Base-by-base conservation (phyloP, 2,797 vertebrate species). In the Lates japonicus region DNA sequence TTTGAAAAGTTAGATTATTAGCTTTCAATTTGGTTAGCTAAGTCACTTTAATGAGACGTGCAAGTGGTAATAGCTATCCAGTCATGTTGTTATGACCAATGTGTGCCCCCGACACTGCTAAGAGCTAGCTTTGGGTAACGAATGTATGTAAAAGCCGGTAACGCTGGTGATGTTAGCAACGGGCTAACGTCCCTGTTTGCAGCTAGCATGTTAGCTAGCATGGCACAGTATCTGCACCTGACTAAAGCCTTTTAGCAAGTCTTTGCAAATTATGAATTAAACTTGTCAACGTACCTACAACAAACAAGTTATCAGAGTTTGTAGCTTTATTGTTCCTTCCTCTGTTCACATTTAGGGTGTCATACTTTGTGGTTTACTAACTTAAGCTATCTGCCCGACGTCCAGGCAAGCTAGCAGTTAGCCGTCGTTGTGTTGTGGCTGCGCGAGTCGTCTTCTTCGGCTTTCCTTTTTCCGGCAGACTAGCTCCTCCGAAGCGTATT, bases 201-300 rank as follows among this genome's bases (percentile, higher is more conserved):
- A 61, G 57, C 61, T 84, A 83, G 68, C 78, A 39, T 19, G 2
- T 9, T 81, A 74, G 70, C 57, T 78, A 54, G 82, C 74, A 70
- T n/a, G 44, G 72, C 51, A 74, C 42, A 46, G 33, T 44, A 29
- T 17, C 48, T 44, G 58, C 71, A 37, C 44, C 7, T 20, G 25
- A 35, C 29, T 33, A 3, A 16, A 8, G 25, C 31, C 20, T 25
- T n/a, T 35, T 17, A 4, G 17, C 31, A 42, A n/a, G 31, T 76
- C 87, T 74, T 37, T 5, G 11, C 12, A 59, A 78, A 69, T 8
- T 2, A 0, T 87, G 46, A 85, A 88, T 78, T 44, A 83, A 88
- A 86, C 64, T 22, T 51, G 10, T 44, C 5, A 52, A 92, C 93
- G n/a, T 92, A 94, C 93, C 92, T 82, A 89, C 76, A 25, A 70